Conservation (phyloP, 1,140 invertebrate species). For the Antheraea mylitta region DNA sequence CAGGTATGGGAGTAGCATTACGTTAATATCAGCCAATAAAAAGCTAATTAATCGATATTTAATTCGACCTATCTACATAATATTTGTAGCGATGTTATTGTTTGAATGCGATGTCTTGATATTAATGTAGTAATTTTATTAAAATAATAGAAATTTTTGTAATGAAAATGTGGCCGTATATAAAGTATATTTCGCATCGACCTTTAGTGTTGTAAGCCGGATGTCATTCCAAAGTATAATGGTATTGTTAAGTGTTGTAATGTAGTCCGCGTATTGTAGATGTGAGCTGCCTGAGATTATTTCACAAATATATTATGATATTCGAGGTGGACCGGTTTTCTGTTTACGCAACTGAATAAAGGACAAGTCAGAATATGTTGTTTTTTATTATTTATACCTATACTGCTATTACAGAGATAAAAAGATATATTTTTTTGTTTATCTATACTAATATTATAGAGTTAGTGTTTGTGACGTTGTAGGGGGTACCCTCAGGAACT, state of each 20-base stretch:
- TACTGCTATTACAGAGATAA: not conserved
- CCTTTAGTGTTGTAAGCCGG: constrained; percentile 49
- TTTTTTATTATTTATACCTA: constrained; percentile 5
- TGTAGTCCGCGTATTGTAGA: constrained; percentile 45
- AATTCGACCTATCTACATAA: no score
- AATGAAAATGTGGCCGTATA: not conserved
- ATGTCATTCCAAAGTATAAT: constrained; percentile 70
- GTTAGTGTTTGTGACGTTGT: no score
- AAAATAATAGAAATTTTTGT: not conserved
- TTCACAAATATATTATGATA: constrained; percentile 37
- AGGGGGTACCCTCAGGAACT: no score
- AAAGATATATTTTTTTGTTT: no score
- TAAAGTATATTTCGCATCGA: not conserved
- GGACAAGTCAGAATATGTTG: constrained; percentile 45
- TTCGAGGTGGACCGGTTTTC: constrained; percentile 57
- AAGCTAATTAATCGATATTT: no score
- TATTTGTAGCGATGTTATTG: no score
- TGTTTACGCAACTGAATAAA: constrained; percentile 74
- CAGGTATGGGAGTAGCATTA: no score
- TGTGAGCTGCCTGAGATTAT: constrained; percentile 45
- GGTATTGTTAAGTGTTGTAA: constrained; percentile 37
- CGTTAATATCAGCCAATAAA: no score
- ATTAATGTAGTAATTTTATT: not conserved
- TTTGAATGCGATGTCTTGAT: no score
- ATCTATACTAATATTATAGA: no score